Evolutionary conservation across 2,797 vertebrate genomes (phyloP), one percentile per base, ranked within the genome.

Genomic region (Vireo griseus): DNA sequence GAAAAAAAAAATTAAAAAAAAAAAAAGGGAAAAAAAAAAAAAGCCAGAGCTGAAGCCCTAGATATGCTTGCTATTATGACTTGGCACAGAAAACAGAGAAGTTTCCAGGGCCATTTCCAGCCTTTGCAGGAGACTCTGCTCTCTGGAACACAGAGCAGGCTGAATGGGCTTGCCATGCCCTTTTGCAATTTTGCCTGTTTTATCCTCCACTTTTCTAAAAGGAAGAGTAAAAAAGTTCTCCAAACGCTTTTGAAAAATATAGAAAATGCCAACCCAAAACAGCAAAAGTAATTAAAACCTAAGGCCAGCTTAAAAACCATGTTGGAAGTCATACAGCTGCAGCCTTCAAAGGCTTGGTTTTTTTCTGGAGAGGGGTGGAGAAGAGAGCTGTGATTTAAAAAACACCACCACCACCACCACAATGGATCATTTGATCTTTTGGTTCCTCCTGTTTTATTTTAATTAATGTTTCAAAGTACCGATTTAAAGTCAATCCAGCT

Each of bases 381-480:
- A 57, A 57, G 58, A 74, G 35, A 68, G 76, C 92, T 95, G 96
- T 95, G 82, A 91, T 96, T 96, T 94, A 59, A 94, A 90, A 71
- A 96, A 44, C 87, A 91, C 61, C 48, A 62, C 65, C 48, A 86
- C 45, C n/a, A 40, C 58, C n/a, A 44, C 74, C 78, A 92, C 81
- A 92, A 94, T 48, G 63, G 69, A 85, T 54, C 93, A 94, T 97
- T 97, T 96, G 93, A 96, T 97, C 94, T 97, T 96, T 95, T 59
- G 40, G 68, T 89, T 92, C 87, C 85, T 93, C 80, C 86, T 85
- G 78, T 72, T 97, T 97, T 89, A 95, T 97, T 97, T 97, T 96
- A 96, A 96, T 96, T 92, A 97, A 96, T 83, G 75, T 90, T 92
- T 94, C 93, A 89, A 96, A 96, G 94, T 85, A 91, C 96, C 37